A percentile compares a stretch with the other conserved stretches of the same genome.
phyloP scores from a whole-genome alignment of 64 coral and sea anemone species.

The Platygyra sinensis region DNA sequence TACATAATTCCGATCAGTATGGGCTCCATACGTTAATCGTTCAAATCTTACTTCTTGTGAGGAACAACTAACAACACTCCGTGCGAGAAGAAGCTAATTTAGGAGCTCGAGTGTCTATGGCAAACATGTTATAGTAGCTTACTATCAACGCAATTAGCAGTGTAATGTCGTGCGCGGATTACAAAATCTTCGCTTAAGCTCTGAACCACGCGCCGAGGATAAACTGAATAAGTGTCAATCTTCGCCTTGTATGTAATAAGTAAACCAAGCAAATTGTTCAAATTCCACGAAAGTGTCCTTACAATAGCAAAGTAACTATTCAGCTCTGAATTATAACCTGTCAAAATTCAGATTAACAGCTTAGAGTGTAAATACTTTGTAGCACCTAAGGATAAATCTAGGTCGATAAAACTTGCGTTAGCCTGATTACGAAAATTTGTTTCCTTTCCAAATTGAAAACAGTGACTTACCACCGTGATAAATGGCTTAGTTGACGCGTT shows the following conservation, averaged over 20 bases:
- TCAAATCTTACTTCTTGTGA: not conserved
- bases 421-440: not conserved
- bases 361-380: not conserved
- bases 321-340: not conserved
- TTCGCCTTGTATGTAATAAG: not conserved
- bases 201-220: not conserved
- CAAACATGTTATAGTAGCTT: not conserved
- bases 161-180: not conserved
- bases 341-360: not conserved
- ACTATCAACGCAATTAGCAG: not conserved
- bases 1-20: not conserved
- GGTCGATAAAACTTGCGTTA: not conserved
- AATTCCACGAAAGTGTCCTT: not conserved
- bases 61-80: not conserved
- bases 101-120: not conserved
- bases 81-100: not conserved
- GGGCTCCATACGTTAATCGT: not conserved
- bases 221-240: not conserved
- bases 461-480: slow-evolving; percentile 12
- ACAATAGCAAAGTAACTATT: not conserved
- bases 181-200: not conserved
- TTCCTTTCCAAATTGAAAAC: slow-evolving; percentile 32
- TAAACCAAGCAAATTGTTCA: not conserved
- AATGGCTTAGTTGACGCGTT: slow-evolving; percentile 34
- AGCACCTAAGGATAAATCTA: not conserved